phyloP scores from a whole-genome alignment of 2,888 invertebrate genomes.

The Apamea epomidion region DNA sequence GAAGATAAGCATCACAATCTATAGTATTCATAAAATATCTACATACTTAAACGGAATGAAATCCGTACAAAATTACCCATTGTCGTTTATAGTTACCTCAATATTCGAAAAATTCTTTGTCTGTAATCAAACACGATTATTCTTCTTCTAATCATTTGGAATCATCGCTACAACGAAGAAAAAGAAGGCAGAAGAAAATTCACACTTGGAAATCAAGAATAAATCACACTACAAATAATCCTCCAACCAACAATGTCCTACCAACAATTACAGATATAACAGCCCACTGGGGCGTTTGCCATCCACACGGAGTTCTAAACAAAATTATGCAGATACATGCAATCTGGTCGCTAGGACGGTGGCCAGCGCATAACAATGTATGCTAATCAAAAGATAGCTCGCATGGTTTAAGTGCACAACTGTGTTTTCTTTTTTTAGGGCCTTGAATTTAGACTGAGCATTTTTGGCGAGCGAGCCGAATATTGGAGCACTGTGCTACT shows the following conservation, averaged over 20 bases:
- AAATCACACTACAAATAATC: neutral
- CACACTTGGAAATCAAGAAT: neutral
- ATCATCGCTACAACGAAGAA: neutral
- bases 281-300: conserved; percentile 54
- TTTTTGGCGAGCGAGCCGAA: conserved; percentile 42
- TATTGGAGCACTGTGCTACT: conserved; percentile 35
- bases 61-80: no score
- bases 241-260: neutral
- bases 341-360: conserved; percentile 74
- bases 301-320: conserved; percentile 68
- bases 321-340: conserved; percentile 82
- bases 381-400: conserved; percentile 80
- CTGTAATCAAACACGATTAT: neutral
- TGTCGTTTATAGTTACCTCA: no score
- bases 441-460: conserved; percentile 56
- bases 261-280: conserved; percentile 39
- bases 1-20: neutral
- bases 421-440: conserved; percentile 56
- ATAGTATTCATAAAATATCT: neutral
- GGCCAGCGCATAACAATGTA: conserved; percentile 79
- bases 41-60: neutral
- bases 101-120: neutral
- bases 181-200: no score
- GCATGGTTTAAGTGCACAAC: conserved; percentile 72
- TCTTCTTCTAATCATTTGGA: neutral